phyloP scores from a whole-genome alignment of 2,797 vertebrate genomes.

The Gadopsis marmoratus region DNA sequence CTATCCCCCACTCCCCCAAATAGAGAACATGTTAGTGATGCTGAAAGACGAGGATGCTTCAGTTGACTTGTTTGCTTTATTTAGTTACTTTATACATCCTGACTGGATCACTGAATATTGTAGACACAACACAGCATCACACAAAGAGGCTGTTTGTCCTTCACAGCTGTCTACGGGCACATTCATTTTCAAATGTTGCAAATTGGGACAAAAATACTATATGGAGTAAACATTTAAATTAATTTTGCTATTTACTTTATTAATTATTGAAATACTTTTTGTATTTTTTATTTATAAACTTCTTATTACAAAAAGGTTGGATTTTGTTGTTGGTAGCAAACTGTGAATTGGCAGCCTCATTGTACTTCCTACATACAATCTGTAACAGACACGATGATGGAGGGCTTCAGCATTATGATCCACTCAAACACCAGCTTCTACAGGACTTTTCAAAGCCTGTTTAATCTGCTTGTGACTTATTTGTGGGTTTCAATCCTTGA shows the following conservation, averaged over 20 bases:
- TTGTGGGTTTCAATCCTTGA: constrained; percentile 10
- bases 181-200: constrained; percentile 11
- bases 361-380: not conserved
- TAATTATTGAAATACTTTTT: not conserved
- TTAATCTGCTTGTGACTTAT: constrained; percentile 3
- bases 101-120: constrained; percentile 16
- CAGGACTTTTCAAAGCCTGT: constrained; percentile 2
- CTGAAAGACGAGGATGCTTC: constrained; percentile 7
- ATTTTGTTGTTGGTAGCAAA: constrained; percentile 18
- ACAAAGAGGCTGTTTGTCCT: not conserved
- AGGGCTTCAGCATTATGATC: constrained; percentile 14
- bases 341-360: not conserved
- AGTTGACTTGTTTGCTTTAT: not conserved
- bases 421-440: constrained; percentile 11
- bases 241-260: not conserved
- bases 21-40: not conserved
- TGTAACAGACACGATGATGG: not conserved
- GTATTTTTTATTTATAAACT: constrained; percentile 19
- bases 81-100: constrained; percentile 9
- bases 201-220: not conserved
- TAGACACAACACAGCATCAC: not conserved
- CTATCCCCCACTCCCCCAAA: not conserved
- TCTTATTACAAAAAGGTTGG: constrained; percentile 5
- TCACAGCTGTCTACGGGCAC: constrained; percentile 1
- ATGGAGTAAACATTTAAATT: not conserved